Evolutionary conservation across 2,888 invertebrate species (phyloP).

Genomic region (Cremastobaeus sp.): DNA sequence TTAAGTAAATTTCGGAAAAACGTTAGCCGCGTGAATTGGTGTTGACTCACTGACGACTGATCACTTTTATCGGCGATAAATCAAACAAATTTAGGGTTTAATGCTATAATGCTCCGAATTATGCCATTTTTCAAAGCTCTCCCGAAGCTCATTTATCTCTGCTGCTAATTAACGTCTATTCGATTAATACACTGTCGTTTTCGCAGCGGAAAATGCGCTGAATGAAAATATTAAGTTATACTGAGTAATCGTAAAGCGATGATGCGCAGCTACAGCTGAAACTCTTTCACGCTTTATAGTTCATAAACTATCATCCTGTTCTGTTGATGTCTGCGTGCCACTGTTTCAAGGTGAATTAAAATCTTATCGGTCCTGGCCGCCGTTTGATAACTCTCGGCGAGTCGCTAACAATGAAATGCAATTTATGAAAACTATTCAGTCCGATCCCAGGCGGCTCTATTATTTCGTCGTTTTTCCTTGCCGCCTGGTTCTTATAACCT

Average conservation of each 20-base stretch:
- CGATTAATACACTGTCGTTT: too few species aligned
- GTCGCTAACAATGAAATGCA: constrained; percentile 6
- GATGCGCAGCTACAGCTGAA: too few species aligned
- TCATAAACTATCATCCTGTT: constrained; percentile 50
- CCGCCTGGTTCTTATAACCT: constrained; percentile 1
- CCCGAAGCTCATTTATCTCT: too few species aligned
- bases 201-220: constrained; percentile 10
- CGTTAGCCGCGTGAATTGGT: too few species aligned
- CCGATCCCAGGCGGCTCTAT: background rate
- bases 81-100: too few species aligned
- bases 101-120: too few species aligned
- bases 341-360: constrained; percentile 42
- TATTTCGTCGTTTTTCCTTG: background rate
- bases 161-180: too few species aligned
- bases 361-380: constrained; percentile 24
- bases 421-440: constrained; percentile 26
- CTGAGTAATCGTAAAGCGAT: constrained; percentile 37
- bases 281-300: constrained; percentile 48
- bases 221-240: constrained; percentile 40
- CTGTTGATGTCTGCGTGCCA: too few species aligned
- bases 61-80: too few species aligned
- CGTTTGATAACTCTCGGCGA: background rate
- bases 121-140: too few species aligned
- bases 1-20: too few species aligned
- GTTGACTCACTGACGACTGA: too few species aligned